Conservation (phyloP, 2,797 vertebrate genomes). For the Chromis chromis region DNA sequence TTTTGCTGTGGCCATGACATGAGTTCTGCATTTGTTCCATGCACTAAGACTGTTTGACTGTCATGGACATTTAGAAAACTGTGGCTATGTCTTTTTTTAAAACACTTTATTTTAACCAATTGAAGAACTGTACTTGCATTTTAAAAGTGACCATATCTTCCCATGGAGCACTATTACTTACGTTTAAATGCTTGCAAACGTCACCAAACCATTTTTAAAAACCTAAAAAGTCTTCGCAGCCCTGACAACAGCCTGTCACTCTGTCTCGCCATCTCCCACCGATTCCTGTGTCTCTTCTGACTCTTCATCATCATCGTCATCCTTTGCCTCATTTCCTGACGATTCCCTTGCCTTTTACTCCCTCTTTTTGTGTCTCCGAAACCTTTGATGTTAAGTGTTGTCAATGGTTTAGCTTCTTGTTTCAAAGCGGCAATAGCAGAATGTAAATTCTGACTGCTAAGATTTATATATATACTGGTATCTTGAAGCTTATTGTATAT, state of each 20-base stretch:
- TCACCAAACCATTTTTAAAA: slow-evolving; percentile 38
- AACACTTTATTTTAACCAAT: slow-evolving; percentile 59
- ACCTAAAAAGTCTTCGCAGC: slow-evolving; percentile 50
- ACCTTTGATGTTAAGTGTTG: slow-evolving; percentile 96
- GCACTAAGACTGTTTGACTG: slow-evolving; percentile 72
- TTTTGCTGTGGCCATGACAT: slow-evolving; percentile 53
- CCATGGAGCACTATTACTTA: slow-evolving; percentile 65
- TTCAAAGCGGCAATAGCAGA: slow-evolving; percentile 95
- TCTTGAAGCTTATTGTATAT: slow-evolving; percentile 99
- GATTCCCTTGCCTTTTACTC: slow-evolving; percentile 74
- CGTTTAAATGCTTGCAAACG: slow-evolving; percentile 55
- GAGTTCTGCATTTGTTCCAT: slow-evolving; percentile 55
- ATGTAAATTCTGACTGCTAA: slow-evolving; percentile 97
- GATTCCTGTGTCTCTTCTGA: slow-evolving; percentile 68
- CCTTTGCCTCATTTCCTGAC: slow-evolving; percentile 62
- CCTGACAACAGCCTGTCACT: slow-evolving; percentile 65
- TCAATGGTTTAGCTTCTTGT: slow-evolving; percentile 95
- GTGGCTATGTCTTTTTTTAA: slow-evolving; percentile 52
- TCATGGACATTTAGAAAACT: slow-evolving; percentile 63
- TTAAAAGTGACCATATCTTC: slow-evolving; percentile 70
- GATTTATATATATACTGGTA: slow-evolving; percentile 98
- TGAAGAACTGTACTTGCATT: slow-evolving; percentile 71
- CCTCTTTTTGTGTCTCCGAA: slow-evolving; percentile 90
- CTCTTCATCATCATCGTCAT: slow-evolving; percentile 43
- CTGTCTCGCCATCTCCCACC: slow-evolving; percentile 69